Evolutionary conservation across 2,113 vertebrate genomes (phyloP), one percentile per base, ranked within the genome.

Genomic region (Cryptotis parvus): DNA sequence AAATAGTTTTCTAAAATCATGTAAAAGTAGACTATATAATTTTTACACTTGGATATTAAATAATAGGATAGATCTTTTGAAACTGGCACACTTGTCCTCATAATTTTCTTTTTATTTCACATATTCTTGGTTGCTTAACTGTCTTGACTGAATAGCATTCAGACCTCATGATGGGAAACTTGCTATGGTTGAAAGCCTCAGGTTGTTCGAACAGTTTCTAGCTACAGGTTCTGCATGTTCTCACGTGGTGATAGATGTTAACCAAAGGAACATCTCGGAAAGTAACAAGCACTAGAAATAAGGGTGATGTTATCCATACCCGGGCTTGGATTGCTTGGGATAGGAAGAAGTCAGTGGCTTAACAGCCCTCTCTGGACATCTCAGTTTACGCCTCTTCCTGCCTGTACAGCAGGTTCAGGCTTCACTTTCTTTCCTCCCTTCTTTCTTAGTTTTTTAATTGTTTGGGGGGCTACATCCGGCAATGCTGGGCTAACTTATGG

Each of bases 271-370:
- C n/a, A n/a, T 1, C 4, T 35, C 8, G 0, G 2, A 26, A 35
- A 15, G 26, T 14, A 6, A 41, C 1, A 16, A 6, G 15, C 29
- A 1, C 5, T 70, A 27, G 37, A 14, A 12, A 0, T 35, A 12
- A 27, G 12, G 39, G 70, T 35, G 8, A 80, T 6, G 9, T n/a
- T 35, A n/a, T 66, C 2, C 2, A 1, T 3, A 1, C 0, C 5
- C 31, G 9, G 43, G 11, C 18, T 76, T 35, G 14, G 45, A 49
- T 49, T 49, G 9, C 6, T 29, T 49, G 26, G 15, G 9, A 73
- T 22, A 41, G 5, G 20, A 43, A 52, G 31, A 33, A 52, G 16
- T 33, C 27, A 37, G 5, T 45, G 1, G 9, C 55, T 74, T 0
- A n/a, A 4, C 26, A 65, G 8, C 9, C 18, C 3, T 10, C 37